Percentiles rank a stretch among this genome's conserved stretches.
phyloP scores from a whole-genome alignment of 2,888 invertebrate genomes.

The Mystacides longicornis region DNA sequence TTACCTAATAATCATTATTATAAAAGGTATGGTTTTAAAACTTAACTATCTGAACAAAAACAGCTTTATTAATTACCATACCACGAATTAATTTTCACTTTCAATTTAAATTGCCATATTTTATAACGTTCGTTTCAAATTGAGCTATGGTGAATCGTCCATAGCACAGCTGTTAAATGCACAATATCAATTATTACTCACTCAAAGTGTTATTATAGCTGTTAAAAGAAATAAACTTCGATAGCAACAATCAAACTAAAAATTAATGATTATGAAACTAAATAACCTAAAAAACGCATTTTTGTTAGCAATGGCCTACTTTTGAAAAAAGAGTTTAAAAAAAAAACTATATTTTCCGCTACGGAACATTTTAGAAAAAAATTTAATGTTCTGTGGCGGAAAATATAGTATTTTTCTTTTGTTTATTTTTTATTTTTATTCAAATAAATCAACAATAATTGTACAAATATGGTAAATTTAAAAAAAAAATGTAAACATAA shows the following conservation, averaged over 20 bases:
- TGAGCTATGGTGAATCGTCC: too few relatives aligned
- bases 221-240: not conserved
- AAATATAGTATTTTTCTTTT: not conserved
- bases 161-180: too few relatives aligned
- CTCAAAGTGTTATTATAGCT: not conserved
- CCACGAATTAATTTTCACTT: too few relatives aligned
- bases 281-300: not conserved
- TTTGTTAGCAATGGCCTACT: not conserved
- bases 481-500: not conserved
- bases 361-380: not conserved
- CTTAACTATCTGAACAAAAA: too few relatives aligned
- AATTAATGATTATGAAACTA: not conserved
- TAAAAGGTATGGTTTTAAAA: too few relatives aligned
- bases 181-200: too few relatives aligned
- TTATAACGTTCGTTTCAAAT: too few relatives aligned
- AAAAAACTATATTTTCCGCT: slow-evolving; percentile 1
- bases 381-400: not conserved
- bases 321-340: not conserved
- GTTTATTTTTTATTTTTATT: not conserved
- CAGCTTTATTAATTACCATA: too few relatives aligned
- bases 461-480: too few relatives aligned
- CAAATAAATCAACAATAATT: too few relatives aligned
- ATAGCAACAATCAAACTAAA: not conserved
- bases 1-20: too few relatives aligned
- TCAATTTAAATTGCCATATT: too few relatives aligned